Base-by-base conservation (phyloP, 1,140 invertebrate genomes). In the Eriosoma lanigerum region DNA sequence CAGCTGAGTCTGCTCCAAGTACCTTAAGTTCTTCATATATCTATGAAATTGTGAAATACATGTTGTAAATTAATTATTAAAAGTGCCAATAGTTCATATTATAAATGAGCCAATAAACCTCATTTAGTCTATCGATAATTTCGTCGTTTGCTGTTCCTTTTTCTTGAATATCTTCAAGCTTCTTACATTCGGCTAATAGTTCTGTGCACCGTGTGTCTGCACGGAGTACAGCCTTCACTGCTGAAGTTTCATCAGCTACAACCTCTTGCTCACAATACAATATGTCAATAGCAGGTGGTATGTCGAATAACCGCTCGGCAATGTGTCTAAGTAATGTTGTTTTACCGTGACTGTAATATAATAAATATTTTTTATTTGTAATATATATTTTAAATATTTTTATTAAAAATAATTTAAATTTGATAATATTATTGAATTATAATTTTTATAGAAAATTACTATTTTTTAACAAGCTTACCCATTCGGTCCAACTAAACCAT, bases 201-300 rank as follows among this genome's bases (percentile, higher is more conserved):
- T 90, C 88, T 82, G 91, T 92, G 82, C 96, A 90, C 84, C 96
- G 96, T 17, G 92, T 92, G 87, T 99, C 97, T 0, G 96, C 94
- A 82, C 94, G 96, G 0, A 99, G 85, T 9, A 99, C 94, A 15
- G 94, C 93, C 83, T 98, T 92, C 15, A 99, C 95, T 54, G 97
- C 96, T 10, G 94, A 91, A 9, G 91, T 93, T 82, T 96, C 92
- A 86, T 98, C 96, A 17, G 96, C 96, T 0, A 95, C 90, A 44
- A 99, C 97, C 89, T 98, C 97, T 89, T 99, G 98, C 88, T 99
- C 98, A 86, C 98, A 99, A 83, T 98, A 93, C 66, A 99, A 87
- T 81, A 99, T 94, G 88, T 99, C 98, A 83, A 99, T 99, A 83
- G 94, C 95, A 0, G 95, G 92, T 3, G 98, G 98, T 84, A 99